A percentile compares a stretch with the other conserved stretches of the same genome.
Evolutionary conservation across 2,113 vertebrate species (phyloP).

Genomic region (Pteruthius melanotis): DNA sequence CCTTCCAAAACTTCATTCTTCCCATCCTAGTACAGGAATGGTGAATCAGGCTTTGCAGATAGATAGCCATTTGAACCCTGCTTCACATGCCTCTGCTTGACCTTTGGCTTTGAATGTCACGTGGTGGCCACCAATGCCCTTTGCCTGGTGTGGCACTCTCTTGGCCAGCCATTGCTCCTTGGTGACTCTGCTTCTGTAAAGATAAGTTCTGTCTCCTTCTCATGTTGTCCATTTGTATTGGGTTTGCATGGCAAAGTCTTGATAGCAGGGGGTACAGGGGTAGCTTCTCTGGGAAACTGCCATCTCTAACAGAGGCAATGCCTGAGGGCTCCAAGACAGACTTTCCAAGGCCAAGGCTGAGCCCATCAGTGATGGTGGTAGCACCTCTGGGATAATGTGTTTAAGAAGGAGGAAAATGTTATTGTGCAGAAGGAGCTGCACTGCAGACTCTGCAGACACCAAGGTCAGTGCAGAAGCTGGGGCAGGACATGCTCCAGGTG

Average conservation of each 20-base stretch:
- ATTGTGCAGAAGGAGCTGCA: neutral
- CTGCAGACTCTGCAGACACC: neutral
- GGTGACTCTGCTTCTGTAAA: neutral
- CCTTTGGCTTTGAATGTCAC: neutral
- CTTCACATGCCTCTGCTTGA: neutral
- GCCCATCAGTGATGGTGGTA: neutral
- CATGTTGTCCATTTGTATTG: neutral
- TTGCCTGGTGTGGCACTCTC: neutral
- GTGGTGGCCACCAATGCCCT: neutral
- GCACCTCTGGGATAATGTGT: neutral
- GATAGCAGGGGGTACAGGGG: fast-evolving
- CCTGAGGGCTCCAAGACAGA: neutral
- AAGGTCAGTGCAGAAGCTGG: neutral
- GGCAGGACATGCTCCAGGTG: neutral
- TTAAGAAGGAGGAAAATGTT: neutral
- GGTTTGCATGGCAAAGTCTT: neutral
- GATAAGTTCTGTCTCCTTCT: neutral
- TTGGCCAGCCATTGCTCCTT: neutral
- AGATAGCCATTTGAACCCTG: neutral
- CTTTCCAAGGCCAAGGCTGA: neutral
- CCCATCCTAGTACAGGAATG: neutral
- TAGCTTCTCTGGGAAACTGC: neutral
- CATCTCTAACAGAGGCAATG: no score
- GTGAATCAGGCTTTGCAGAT: neutral
- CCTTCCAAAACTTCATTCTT: neutral